phyloP scores from a whole-genome alignment of 2,797 vertebrate species.

The Sebastolobus alascanus region DNA sequence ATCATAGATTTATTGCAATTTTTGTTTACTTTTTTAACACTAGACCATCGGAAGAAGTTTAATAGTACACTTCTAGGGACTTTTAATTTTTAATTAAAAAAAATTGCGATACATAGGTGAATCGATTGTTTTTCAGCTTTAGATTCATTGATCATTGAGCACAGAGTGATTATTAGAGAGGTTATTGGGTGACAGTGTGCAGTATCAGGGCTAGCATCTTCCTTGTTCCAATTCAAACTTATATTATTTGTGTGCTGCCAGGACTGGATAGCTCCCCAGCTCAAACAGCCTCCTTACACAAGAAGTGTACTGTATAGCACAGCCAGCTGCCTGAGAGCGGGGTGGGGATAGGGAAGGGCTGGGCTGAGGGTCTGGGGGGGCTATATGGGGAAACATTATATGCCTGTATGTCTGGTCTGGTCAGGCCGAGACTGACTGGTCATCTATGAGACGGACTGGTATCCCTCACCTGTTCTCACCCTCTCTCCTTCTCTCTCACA shows the following conservation, averaged over 20 bases:
- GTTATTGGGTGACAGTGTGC: not conserved
- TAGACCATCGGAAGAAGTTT: no score
- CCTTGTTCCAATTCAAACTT: conserved; percentile 23
- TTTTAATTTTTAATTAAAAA: no score
- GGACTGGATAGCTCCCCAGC: conserved; percentile 35
- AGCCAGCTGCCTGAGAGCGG: conserved; percentile 48
- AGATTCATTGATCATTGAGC: not conserved
- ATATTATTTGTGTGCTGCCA: conserved; percentile 11
- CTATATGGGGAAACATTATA: conserved; percentile 70
- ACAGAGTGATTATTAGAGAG: conserved; percentile 4
- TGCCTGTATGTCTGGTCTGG: conserved; percentile 65
- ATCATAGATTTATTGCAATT: no score
- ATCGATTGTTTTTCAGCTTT: not conserved
- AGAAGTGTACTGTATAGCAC: conserved; percentile 47
- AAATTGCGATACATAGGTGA: no score
- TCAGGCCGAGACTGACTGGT: conserved; percentile 47
- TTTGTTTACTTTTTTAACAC: no score
- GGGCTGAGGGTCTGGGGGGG: not conserved
- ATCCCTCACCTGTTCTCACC: conserved; percentile 68
- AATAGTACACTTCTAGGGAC: no score
- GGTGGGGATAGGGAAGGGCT: conserved; percentile 29
- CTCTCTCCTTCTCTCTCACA: conserved; percentile 3
- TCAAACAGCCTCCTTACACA: conserved; percentile 50
- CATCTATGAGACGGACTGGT: conserved; percentile 57
- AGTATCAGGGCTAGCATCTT: not conserved